Percentiles rank a stretch among this genome's conserved stretches.
Conservation (phyloP, 2,888 invertebrate species). For the Lobophora halterata region DNA sequence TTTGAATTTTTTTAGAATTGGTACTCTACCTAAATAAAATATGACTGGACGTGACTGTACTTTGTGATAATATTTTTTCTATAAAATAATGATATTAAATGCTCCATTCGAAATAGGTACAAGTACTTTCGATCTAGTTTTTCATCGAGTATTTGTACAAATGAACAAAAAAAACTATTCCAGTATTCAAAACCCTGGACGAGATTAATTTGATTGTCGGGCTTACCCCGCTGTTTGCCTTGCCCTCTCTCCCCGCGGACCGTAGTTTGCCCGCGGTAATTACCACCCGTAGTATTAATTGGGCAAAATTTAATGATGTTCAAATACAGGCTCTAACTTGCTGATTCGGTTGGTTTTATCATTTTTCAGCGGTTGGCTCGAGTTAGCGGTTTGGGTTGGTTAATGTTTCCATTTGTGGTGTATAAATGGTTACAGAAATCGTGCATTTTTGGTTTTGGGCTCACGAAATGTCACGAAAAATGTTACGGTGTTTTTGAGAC, state of each 20-base stretch:
- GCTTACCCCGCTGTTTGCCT: conserved; percentile 22
- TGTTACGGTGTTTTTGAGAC: too few relatives aligned
- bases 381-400: not conserved
- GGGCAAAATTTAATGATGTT: conserved; percentile 31
- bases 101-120: too few relatives aligned
- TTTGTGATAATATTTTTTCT: too few relatives aligned
- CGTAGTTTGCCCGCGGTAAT: conserved; percentile 22
- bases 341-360: conserved; percentile 11
- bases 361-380: conserved; percentile 11
- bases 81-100: too few relatives aligned
- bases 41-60: too few relatives aligned
- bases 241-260: conserved; percentile 11
- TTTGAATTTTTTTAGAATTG: too few relatives aligned
- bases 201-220: conserved; percentile 30
- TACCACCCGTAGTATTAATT: conserved; percentile 29
- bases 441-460: not conserved
- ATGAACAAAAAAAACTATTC: conserved; percentile 13
- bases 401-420: not conserved
- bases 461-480: too few relatives aligned
- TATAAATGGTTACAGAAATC: not conserved
- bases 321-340: conserved; percentile 20
- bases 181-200: conserved; percentile 17
- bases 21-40: too few relatives aligned
- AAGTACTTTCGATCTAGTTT: too few relatives aligned
- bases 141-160: too few relatives aligned